Evolutionary conservation across 1,140 invertebrate species (phyloP).

Genomic region (Aphelenchoides fujianensis): DNA sequence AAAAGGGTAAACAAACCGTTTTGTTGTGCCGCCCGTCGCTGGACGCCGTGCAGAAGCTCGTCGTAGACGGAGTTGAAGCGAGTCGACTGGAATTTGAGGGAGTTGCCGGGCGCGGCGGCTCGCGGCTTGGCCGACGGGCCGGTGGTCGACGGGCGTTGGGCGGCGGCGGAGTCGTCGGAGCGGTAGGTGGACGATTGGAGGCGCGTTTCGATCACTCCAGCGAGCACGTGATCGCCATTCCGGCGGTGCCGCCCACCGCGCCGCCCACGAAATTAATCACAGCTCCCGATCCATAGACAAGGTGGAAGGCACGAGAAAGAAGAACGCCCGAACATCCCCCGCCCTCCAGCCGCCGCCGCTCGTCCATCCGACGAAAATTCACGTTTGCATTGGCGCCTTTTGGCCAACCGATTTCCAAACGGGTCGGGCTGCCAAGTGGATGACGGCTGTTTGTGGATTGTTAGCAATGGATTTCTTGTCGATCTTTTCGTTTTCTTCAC

Average conservation of each 20-base stretch:
- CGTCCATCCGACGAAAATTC: neutral
- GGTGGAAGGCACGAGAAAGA: no score
- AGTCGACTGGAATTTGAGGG: constrained; percentile 1
- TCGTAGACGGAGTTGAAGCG: neutral
- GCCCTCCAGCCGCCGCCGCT: neutral
- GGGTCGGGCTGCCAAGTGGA: no score
- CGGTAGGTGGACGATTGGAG: constrained; percentile 72
- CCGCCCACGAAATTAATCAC: constrained; percentile 36
- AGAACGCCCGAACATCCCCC: neutral
- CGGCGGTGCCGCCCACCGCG: constrained; percentile 63
- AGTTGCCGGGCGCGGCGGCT: neutral
- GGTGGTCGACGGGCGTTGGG: neutral
- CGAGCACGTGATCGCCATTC: constrained; percentile 92
- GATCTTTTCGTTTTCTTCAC: neutral
- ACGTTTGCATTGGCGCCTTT: neutral
- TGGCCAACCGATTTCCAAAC: no score
- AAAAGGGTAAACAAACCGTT: constrained; percentile 46
- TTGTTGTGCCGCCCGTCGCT: constrained; percentile 15
- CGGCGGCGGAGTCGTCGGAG: neutral
- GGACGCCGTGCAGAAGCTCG: neutral
- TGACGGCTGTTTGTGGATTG: neutral
- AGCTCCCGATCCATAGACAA: constrained; percentile 14
- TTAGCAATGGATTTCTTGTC: neutral
- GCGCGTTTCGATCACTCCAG: constrained; percentile 96
- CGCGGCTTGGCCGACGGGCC: neutral